Percentiles rank a stretch among this genome's conserved stretches.
Evolutionary conservation across 2,113 vertebrate genomes (phyloP).

Genomic region (Ptilorrhoa leucosticta): DNA sequence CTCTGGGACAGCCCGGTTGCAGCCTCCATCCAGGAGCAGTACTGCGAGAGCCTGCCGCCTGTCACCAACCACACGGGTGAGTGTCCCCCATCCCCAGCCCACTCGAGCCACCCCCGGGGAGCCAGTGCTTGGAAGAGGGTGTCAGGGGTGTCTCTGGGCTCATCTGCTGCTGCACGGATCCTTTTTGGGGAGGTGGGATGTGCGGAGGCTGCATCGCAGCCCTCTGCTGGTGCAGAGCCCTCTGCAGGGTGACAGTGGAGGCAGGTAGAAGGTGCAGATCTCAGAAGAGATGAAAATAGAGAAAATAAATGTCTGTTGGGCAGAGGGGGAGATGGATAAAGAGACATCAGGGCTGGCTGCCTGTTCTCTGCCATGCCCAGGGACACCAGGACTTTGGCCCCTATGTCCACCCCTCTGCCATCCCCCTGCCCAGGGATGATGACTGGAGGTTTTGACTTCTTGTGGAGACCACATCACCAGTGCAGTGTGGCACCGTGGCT

Average conservation of each 20-base stretch:
- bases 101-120: rapidly evolving
- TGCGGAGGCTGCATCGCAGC: background rate
- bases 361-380: background rate
- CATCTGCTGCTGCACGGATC: background rate
- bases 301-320: background rate
- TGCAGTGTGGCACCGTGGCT: background rate
- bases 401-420: background rate
- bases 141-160: background rate
- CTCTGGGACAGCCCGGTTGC: constrained; percentile 29
- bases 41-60: constrained; percentile 58
- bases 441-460: background rate
- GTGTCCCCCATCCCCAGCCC: background rate
- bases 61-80: constrained; percentile 68
- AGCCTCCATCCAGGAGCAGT: constrained; percentile 67
- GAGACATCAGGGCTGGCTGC: background rate
- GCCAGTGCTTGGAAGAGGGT: background rate
- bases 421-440: background rate
- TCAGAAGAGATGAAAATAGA: background rate
- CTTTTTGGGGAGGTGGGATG: background rate
- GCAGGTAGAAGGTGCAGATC: background rate
- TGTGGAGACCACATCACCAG: rapidly evolving
- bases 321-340: background rate
- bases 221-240: background rate
- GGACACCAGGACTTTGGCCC: background rate
- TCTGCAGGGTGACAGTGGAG: background rate